Conservation (phyloP, 2,113 vertebrate species). For the Corythornis cristatus region DNA sequence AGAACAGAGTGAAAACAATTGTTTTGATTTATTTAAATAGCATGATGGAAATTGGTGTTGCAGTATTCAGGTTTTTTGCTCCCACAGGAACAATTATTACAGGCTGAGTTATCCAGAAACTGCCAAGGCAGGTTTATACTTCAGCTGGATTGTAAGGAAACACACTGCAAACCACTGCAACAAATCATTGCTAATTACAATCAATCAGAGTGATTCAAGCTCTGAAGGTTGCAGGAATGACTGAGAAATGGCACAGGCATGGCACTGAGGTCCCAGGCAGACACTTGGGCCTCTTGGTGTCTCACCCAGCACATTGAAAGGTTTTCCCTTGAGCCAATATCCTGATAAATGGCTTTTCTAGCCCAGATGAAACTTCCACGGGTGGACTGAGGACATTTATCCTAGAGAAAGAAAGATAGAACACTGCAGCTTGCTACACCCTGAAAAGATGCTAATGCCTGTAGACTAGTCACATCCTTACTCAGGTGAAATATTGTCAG, state of each 20-base stretch:
- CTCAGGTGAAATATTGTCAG: slow-evolving; percentile 23
- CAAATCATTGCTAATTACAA: slow-evolving; percentile 3
- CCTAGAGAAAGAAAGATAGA: neutral
- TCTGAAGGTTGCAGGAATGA: neutral
- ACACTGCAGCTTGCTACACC: neutral
- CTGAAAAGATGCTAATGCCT: neutral
- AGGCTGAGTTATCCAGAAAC: slow-evolving; percentile 6
- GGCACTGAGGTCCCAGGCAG: accelerated
- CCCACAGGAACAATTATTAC: neutral
- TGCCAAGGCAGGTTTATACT: neutral
- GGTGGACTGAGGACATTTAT: neutral
- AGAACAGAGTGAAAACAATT: neutral
- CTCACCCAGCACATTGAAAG: accelerated
- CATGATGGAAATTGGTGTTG: neutral
- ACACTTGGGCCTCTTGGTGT: accelerated
- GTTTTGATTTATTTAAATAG: slow-evolving; percentile 36
- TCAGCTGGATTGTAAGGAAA: neutral
- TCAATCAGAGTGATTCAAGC: neutral
- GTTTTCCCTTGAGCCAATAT: neutral
- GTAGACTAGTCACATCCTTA: neutral
- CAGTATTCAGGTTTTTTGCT: neutral
- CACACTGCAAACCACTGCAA: neutral
- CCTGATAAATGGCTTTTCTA: neutral
- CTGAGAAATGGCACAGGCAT: neutral
- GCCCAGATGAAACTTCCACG: neutral